These are phyloP conservation scores for Sebastes glaucus DNA, from an alignment of 2,797 vertebrate genomes.

Conservation along the genomic window DNA sequence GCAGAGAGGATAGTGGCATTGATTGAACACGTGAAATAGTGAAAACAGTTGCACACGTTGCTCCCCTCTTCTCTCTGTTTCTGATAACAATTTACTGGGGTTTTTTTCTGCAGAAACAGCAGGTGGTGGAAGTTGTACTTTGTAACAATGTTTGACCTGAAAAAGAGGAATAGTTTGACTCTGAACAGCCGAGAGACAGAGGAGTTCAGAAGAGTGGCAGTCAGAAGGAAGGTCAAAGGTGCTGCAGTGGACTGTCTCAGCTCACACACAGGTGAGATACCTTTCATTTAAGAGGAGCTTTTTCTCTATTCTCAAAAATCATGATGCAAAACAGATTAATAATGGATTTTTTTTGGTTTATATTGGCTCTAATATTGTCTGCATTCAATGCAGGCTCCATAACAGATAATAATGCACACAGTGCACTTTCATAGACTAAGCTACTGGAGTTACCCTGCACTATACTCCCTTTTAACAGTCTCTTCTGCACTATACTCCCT, in stretches of 20 bases:
- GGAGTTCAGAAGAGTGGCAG: conserved; percentile 72
- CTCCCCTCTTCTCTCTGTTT: background rate
- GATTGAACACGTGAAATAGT: background rate
- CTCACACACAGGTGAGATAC: conserved; percentile 44
- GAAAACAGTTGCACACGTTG: background rate
- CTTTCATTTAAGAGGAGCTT: background rate
- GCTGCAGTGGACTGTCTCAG: background rate
- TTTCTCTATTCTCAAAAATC: background rate
- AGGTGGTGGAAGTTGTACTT: background rate
- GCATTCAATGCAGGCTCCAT: background rate
- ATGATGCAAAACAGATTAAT: background rate
- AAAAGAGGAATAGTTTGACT: conserved; percentile 66
- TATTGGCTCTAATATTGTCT: background rate
- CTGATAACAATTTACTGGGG: rapidly evolving
- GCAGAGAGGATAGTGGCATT: background rate
- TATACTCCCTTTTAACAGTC: too few relatives aligned
- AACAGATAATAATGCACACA: background rate
- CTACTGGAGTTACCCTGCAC: too few relatives aligned
- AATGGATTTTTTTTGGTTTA: background rate
- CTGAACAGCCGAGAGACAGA: conserved; percentile 54
- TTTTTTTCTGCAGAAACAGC: background rate
- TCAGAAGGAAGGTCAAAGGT: conserved; percentile 61
- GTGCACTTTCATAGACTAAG: too few relatives aligned
- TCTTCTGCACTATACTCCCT: too few relatives aligned
- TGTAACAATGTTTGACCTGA: conserved; percentile 71